Base-by-base conservation (phyloP, 2,797 vertebrate genomes). In the Harpagifer antarcticus region DNA sequence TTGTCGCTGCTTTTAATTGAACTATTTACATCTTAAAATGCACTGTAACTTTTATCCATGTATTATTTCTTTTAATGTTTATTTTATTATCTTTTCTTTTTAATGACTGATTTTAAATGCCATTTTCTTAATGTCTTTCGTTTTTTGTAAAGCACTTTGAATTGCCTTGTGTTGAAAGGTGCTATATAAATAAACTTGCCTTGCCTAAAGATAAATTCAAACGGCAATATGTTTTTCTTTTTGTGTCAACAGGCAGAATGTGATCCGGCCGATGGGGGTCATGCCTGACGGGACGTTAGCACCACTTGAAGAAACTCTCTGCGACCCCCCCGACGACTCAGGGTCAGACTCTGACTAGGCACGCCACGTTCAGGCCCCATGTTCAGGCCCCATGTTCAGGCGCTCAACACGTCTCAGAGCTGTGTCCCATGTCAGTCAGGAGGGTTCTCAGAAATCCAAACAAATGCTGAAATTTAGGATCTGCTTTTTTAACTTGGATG, bases 251-350 rank as follows among this genome's bases (percentile, higher is more conserved):
- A 99, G 98, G 88, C 96, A 99, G 91, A 96, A 97, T 82, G 89
- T 99, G 86, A 98, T 99, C 89, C 96, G 96, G 63, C 98, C 98
- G 37, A 98, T 99, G 97, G 97, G 97, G 62, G 96, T 99, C 79
- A 95, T 94, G 85, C 95, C 95, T 3, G 98, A 99, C 8, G 98
- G 98, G 76, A 97, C 97, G 49, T 94, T 99, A 90, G 96, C 97
- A 6, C 98, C 98, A 85, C 95, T 99, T 83, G 97, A 97, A 88
- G 97, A 98, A 85, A 94, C 96, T 2, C 91, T 98, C 60, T 92
- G 79, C 66, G 93, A 94, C 69, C 96, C 94, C 66, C 82, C 82
- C 37, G 91, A 90, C 66, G 94, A 96, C 88, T 95, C 95, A 10
- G 96, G 93, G 81, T 98, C 97, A 0, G 97, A 96, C 84, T 98